A percentile compares a stretch with the other conserved stretches of the same genome.
Evolutionary conservation across 23 tunicate genomes (phyloP).

Genomic region (Corella eumyota): DNA sequence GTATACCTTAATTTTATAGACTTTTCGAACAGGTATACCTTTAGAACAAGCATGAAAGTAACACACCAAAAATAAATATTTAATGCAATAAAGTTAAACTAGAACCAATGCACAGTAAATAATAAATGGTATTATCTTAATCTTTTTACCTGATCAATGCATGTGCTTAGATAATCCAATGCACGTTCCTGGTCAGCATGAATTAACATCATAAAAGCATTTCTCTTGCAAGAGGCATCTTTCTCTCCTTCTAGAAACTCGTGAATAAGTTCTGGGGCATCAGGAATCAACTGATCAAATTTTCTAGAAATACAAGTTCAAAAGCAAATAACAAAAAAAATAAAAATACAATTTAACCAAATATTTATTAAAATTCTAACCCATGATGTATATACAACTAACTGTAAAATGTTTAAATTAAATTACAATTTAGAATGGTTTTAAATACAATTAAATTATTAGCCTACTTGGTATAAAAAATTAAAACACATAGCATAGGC

Average conservation of each 20-base stretch:
- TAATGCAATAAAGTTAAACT: too few species aligned
- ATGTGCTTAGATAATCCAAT: conserved; percentile 91
- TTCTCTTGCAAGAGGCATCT: conserved; percentile 97
- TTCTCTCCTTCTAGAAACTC: conserved; percentile 90
- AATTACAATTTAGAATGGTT: too few species aligned
- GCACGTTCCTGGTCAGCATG: conserved; percentile 98
- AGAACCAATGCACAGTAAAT: too few species aligned
- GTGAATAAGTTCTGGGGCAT: conserved; percentile 97
- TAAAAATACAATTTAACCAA: neutral
- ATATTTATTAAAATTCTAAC: neutral
- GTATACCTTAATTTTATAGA: too few species aligned
- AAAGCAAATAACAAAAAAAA: neutral
- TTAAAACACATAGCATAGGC: too few species aligned
- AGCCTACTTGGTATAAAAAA: too few species aligned
- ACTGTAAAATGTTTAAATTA: too few species aligned
- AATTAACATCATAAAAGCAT: conserved; percentile 99
- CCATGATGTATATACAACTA: neutral
- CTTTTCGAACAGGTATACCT: too few species aligned
- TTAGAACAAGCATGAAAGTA: too few species aligned
- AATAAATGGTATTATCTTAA: too few species aligned
- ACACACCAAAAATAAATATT: too few species aligned
- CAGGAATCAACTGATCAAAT: conserved; percentile 95
- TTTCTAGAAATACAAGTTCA: conserved; percentile 27
- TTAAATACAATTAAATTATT: too few species aligned
- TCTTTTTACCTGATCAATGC: conserved; percentile 99